Conservation (phyloP, 2,797 vertebrate genomes). For the Anabacerthia variegaticeps region DNA sequence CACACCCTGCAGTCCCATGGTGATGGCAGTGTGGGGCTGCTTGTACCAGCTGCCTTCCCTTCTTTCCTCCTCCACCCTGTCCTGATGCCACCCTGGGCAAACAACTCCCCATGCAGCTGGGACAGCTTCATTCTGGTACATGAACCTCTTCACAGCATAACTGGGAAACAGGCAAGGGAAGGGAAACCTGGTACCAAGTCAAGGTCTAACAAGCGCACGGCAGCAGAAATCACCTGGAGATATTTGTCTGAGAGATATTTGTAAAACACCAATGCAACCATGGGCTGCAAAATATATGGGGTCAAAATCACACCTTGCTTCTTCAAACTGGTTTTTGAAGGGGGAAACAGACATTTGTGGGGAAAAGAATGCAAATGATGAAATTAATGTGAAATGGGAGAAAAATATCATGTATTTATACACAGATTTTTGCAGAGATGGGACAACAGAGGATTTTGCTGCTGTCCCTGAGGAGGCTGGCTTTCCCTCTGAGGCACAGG, state of each 20-base stretch:
- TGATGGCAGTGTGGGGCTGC: neutral
- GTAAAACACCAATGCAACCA: neutral
- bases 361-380: neutral
- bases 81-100: neutral
- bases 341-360: neutral
- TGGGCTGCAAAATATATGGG: neutral
- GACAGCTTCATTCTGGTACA: fast-evolving
- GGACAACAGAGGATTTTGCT: neutral
- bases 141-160: neutral
- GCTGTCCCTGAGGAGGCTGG: neutral
- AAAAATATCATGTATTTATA: neutral
- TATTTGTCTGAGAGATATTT: neutral
- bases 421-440: neutral
- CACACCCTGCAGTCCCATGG: fast-evolving
- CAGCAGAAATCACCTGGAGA: neutral
- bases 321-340: neutral
- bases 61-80: neutral
- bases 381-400: neutral
- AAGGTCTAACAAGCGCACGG: neutral
- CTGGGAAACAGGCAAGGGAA: neutral
- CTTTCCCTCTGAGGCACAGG: neutral
- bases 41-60: neutral
- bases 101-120: neutral
- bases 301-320: neutral
- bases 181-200: neutral